Conservation (phyloP, 2,888 invertebrate genomes). For the Stenotaenia linearis region DNA sequence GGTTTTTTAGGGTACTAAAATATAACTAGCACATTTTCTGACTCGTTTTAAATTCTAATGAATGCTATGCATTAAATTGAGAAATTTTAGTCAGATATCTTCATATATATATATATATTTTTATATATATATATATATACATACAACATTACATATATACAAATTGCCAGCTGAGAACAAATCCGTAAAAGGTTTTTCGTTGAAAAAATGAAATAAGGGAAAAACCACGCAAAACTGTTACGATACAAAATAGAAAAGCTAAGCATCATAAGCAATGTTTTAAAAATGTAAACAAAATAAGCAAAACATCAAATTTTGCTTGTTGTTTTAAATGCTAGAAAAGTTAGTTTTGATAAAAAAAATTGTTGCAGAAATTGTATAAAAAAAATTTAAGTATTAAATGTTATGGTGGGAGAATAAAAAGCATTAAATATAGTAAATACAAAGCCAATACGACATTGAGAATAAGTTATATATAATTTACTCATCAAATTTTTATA, state of each 20-base stretch:
- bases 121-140: background rate
- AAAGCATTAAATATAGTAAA: too few species aligned
- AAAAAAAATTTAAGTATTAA: too few species aligned
- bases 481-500: background rate
- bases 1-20: background rate
- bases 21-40: background rate
- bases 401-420: too few species aligned
- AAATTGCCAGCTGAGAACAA: background rate
- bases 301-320: too few species aligned
- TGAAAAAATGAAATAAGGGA: background rate
- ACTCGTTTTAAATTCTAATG: background rate
- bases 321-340: too few species aligned
- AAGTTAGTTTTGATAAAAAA: too few species aligned
- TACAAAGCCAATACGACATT: background rate
- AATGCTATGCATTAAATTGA: background rate
- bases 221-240: background rate
- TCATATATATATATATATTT: background rate
- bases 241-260: too few species aligned
- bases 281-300: too few species aligned
- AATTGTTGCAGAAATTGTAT: too few species aligned
- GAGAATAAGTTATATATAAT: background rate
- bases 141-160: background rate
- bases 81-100: background rate
- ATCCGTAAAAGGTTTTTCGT: background rate
- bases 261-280: too few species aligned